phyloP scores from a whole-genome alignment of 2,113 vertebrate species.

The Eolophus roseicapilla region DNA sequence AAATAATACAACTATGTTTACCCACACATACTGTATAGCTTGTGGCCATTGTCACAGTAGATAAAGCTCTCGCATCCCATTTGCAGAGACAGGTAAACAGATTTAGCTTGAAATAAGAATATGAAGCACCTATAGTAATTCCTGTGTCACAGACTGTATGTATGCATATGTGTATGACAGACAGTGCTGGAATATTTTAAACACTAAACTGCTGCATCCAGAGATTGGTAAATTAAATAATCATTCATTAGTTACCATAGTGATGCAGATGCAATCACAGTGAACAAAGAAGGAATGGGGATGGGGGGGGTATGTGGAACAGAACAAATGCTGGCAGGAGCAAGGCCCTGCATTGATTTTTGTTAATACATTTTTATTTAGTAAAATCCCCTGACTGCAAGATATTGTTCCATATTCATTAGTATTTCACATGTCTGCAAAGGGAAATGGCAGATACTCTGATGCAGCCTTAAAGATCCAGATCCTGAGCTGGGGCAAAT shows the following conservation, averaged over 20 bases:
- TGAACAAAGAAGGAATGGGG: slow-evolving; percentile 1
- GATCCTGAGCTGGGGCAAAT: neutral
- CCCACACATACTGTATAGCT: neutral
- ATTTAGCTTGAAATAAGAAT: neutral
- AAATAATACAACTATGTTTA: neutral
- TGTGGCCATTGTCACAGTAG: neutral
- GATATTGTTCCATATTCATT: slow-evolving; percentile 5
- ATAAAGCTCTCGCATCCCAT: neutral
- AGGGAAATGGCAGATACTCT: neutral
- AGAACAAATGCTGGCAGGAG: neutral
- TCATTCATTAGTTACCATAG: slow-evolving; percentile 58
- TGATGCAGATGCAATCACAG: slow-evolving; percentile 12
- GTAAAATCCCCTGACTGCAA: neutral
- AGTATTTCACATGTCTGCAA: neutral
- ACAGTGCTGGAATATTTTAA: slow-evolving; percentile 21
- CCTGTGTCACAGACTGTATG: neutral
- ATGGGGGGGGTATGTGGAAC: neutral
- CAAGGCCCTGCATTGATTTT: neutral
- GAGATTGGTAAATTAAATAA: slow-evolving; percentile 60
- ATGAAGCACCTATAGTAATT: neutral
- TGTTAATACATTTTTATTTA: slow-evolving; percentile 6
- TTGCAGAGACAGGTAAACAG: neutral
- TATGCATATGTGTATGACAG: neutral
- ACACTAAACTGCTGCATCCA: neutral
- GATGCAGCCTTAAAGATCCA: neutral